Percentiles rank a stretch among this genome's conserved stretches.
Evolutionary conservation across 1,140 invertebrate genomes (phyloP).

Genomic region (Leptinotarsa undecemlineata): DNA sequence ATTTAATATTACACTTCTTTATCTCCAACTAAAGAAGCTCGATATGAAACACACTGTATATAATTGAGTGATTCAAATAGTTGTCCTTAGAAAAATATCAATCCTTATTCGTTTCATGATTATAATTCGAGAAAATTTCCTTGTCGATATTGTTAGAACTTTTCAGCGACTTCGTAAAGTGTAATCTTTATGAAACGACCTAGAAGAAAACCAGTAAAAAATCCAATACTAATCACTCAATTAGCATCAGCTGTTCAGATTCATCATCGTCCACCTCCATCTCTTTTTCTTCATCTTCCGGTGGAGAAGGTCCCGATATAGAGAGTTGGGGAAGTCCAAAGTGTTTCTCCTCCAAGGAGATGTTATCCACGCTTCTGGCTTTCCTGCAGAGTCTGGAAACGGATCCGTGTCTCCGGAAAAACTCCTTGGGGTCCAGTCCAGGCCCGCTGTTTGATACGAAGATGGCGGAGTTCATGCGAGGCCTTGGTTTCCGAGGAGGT

Average conservation of each 20-base stretch:
- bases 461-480: conserved; percentile 77
- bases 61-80: too few relatives aligned
- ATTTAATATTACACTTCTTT: too few relatives aligned
- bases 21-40: too few relatives aligned
- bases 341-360: conserved; percentile 61
- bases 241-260: not conserved
- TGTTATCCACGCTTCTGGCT: conserved; percentile 73
- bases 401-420: conserved; percentile 75
- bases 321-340: conserved; percentile 76
- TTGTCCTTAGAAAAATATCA: too few relatives aligned
- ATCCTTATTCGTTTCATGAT: too few relatives aligned
- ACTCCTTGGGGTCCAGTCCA: conserved; percentile 75
- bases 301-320: conserved; percentile 76
- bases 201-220: too few relatives aligned
- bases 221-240: not conserved
- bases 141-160: too few relatives aligned
- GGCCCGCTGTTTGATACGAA: conserved; percentile 72
- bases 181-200: too few relatives aligned
- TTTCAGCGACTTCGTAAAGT: too few relatives aligned
- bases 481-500: conserved; percentile 64
- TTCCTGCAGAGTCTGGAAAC: conserved; percentile 76
- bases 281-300: conserved; percentile 57
- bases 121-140: too few relatives aligned
- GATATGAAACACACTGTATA: too few relatives aligned
- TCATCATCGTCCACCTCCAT: conserved; percentile 53